These are phyloP conservation scores for Vanessa atalanta DNA, from an alignment of 1,140 invertebrate species.

Conservation along the genomic window DNA sequence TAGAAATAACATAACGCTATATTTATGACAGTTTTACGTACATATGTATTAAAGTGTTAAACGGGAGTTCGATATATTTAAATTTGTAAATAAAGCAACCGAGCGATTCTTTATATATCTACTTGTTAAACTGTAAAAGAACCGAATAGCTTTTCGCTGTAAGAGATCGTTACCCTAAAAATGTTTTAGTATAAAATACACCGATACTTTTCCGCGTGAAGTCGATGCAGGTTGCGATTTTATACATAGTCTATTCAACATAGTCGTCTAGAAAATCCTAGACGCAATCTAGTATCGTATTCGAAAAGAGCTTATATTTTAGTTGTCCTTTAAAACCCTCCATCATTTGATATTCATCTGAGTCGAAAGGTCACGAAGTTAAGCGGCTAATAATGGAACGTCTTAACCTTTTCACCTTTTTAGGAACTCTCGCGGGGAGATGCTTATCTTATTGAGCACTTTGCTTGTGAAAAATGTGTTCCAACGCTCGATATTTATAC, in stretches of 20 bases:
- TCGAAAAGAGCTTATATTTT: slow-evolving; percentile 13
- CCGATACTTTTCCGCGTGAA: background rate
- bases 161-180: background rate
- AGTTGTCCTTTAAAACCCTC: slow-evolving; percentile 18
- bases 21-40: too few relatives aligned
- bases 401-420: slow-evolving; percentile 39
- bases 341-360: slow-evolving; percentile 38
- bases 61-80: too few relatives aligned
- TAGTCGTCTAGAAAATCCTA: background rate
- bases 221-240: background rate
- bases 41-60: too few relatives aligned
- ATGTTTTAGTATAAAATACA: background rate
- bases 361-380: slow-evolving; percentile 29
- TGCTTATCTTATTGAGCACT: slow-evolving; percentile 34
- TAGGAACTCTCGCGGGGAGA: slow-evolving; percentile 8
- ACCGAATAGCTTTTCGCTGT: slow-evolving; percentile 7
- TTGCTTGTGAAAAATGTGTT: slow-evolving; percentile 15
- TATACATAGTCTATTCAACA: too few relatives aligned
- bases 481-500: background rate
- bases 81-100: background rate
- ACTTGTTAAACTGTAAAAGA: background rate
- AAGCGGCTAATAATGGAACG: slow-evolving; percentile 35
- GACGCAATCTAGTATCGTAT: background rate
- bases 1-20: too few relatives aligned
- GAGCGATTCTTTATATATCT: background rate